Base-by-base conservation (phyloP, 30 jellyfish, hydroid and myxozoan species). In the Pelagia noctiluca region DNA sequence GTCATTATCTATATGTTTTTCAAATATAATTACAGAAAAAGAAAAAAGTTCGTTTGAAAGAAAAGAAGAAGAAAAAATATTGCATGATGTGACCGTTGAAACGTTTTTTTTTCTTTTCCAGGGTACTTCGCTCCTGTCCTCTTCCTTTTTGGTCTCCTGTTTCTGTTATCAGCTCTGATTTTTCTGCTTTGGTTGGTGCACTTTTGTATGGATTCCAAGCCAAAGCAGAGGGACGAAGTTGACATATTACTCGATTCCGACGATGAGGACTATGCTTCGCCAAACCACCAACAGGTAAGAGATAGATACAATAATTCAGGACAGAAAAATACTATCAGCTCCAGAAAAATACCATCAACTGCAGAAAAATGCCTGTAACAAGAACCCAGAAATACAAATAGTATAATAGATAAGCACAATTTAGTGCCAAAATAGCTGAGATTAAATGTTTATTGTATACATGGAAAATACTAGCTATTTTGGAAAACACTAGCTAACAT, bases 41-140 rank as follows among this genome's bases (percentile, higher is more conserved):
- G n/a, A n/a, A n/a, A n/a, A n/a, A n/a, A n/a, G n/a, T n/a, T n/a
- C n/a, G n/a, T n/a, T n/a, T n/a, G n/a, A n/a, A n/a, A n/a, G n/a
- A n/a, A n/a, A n/a, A n/a, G n/a, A n/a, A n/a, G n/a, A n/a, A n/a
- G n/a, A n/a, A n/a, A n/a, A n/a, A n/a, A n/a, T n/a, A n/a, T n/a
- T n/a, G n/a, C n/a, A n/a, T n/a, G n/a, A n/a, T n/a, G 16, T 5
- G 8, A 42, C 16, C 57, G 8, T 42, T 42, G 16, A 42, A 42
- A 5, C 8, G 8, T 42, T 42, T 42, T 42, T 52, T 30, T 52
- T 38, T 30, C 37, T n/a, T 24, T 77, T 36, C 3, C 49, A 80
- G 90, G 90, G 90, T 80, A 80, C 83, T 80, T 64, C 53, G 77
- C 33, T 53, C 90, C 90, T 0, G 83, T 80, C 63, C 65, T 80